A percentile compares a stretch with the other conserved stretches of the same genome.
phyloP scores from a whole-genome alignment of 2,888 invertebrate genomes.

The Embidobia sp. region DNA sequence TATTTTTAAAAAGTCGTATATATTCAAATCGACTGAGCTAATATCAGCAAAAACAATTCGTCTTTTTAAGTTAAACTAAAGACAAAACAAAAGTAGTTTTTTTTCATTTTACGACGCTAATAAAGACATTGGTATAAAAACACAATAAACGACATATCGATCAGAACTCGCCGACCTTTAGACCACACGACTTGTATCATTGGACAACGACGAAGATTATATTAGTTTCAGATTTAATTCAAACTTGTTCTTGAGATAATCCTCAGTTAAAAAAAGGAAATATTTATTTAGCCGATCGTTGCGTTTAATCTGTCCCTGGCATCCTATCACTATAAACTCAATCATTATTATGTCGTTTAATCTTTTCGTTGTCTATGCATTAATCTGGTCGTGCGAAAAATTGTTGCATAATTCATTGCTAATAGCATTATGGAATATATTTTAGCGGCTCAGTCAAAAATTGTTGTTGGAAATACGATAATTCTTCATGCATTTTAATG shows the following conservation, averaged over 20 bases:
- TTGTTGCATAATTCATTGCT: constrained; percentile 62
- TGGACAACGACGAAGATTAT: constrained; percentile 28
- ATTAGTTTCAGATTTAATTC: constrained; percentile 21
- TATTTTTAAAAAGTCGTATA: too few relatives aligned
- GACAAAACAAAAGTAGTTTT: too few relatives aligned
- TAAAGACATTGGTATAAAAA: too few relatives aligned
- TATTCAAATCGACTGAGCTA: too few relatives aligned
- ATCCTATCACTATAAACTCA: constrained; percentile 51
- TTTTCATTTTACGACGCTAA: too few relatives aligned
- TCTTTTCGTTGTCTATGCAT: constrained; percentile 59
- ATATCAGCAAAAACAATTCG: too few relatives aligned
- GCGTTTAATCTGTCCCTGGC: constrained; percentile 32
- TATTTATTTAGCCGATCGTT: constrained; percentile 38
- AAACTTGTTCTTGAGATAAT: constrained; percentile 45
- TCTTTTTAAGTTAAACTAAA: too few relatives aligned
- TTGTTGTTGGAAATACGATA: constrained; percentile 54
- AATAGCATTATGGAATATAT: constrained; percentile 48
- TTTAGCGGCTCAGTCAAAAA: constrained; percentile 50
- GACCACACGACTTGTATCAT: too few relatives aligned
- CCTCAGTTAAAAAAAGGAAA: constrained; percentile 25
- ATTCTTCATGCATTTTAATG: constrained; percentile 59
- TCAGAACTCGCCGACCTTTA: not conserved
- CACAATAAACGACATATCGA: not conserved
- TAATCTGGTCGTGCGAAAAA: constrained; percentile 52
- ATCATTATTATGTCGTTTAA: constrained; percentile 54